Percentiles rank a stretch among this genome's conserved stretches.
Conservation (phyloP, 2,797 vertebrate genomes). For the Phyllotis vaccarum region DNA sequence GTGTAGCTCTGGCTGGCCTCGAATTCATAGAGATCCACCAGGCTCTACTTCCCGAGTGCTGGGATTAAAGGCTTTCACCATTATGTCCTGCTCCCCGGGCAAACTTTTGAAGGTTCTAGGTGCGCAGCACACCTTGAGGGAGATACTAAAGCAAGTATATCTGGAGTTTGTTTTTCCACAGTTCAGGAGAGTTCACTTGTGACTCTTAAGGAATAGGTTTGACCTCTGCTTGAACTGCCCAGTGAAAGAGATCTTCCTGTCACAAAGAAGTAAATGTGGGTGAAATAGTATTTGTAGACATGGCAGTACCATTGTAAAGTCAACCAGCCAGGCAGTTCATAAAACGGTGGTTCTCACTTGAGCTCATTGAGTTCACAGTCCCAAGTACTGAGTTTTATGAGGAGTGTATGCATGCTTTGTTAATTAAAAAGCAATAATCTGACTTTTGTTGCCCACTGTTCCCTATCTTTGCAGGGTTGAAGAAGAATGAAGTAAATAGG, state of each 20-base stretch:
- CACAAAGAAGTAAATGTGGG: background rate
- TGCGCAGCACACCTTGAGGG: background rate
- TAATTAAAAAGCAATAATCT: background rate
- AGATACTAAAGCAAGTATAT: background rate
- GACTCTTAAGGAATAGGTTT: background rate
- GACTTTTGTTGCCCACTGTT: background rate
- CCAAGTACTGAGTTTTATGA: background rate
- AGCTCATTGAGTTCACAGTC: background rate
- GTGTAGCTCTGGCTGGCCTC: background rate
- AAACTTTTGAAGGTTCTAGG: slow-evolving; percentile 1
- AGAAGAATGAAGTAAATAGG: background rate
- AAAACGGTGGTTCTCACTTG: slow-evolving; percentile 16
- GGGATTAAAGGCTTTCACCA: background rate
- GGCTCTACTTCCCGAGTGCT: background rate
- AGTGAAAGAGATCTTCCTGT: slow-evolving; percentile 33
- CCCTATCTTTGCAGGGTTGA: slow-evolving; percentile 1
- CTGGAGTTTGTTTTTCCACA: background rate
- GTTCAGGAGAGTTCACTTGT: background rate
- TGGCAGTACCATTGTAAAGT: background rate
- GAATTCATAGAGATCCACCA: background rate
- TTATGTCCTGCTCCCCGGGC: background rate
- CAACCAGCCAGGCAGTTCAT: background rate
- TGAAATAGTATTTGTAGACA: background rate
- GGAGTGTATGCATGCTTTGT: background rate
- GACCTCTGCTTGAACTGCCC: background rate